These are phyloP conservation scores for Palythoa grandiflora DNA, from an alignment of 92 coral and sea anemone genomes.

Conservation along the genomic window DNA sequence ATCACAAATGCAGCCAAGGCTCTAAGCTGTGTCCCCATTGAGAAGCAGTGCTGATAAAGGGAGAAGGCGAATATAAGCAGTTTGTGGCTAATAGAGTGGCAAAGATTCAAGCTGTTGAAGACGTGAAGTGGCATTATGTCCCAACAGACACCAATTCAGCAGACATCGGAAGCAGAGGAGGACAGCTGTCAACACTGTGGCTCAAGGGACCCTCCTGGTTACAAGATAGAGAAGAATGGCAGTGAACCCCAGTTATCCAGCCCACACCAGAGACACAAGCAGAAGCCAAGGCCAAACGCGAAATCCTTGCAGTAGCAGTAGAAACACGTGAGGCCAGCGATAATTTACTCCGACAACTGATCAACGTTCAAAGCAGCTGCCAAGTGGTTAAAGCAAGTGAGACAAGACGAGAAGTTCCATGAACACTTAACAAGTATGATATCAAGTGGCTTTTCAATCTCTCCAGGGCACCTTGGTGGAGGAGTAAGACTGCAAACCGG, in stretches of 20 bases:
- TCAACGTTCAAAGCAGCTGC: too few species aligned
- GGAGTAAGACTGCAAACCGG: too few species aligned
- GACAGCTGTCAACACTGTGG: neutral
- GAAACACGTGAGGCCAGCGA: neutral
- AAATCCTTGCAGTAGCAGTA: neutral
- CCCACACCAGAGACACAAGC: neutral
- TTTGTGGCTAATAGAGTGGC: constrained; percentile 47
- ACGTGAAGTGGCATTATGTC: constrained; percentile 22
- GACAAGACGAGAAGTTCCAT: too few species aligned
- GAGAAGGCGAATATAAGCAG: constrained; percentile 32
- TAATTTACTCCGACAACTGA: too few species aligned
- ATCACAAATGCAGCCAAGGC: neutral
- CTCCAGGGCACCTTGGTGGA: too few species aligned
- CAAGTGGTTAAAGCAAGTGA: too few species aligned
- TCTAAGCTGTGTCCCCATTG: neutral
- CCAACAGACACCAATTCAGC: neutral
- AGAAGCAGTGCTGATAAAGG: constrained; percentile 22
- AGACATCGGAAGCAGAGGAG: neutral
- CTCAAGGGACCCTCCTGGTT: neutral
- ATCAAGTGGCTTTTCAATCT: too few species aligned
- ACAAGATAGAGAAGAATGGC: neutral
- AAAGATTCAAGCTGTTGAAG: constrained; percentile 25
- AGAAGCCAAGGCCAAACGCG: neutral
- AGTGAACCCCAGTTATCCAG: neutral
- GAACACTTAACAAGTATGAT: too few species aligned